These are phyloP conservation scores for Charina bottae DNA, from an alignment of 2,113 vertebrate genomes.

Conservation along the genomic window DNA sequence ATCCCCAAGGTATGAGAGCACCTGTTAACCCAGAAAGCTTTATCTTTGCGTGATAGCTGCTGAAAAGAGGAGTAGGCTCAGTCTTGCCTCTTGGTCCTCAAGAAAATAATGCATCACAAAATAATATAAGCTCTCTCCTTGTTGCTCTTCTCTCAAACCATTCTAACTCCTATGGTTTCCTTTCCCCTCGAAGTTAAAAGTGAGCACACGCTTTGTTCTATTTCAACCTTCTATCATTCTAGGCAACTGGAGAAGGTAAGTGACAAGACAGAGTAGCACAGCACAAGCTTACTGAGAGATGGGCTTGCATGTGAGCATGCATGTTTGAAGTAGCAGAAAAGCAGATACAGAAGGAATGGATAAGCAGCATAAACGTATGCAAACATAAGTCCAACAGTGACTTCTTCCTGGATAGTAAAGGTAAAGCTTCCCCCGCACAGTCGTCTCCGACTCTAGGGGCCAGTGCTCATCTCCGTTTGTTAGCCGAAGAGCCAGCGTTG, in stretches of 20 bases:
- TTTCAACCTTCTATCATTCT: background rate
- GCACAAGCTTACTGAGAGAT: background rate
- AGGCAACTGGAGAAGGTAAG: background rate
- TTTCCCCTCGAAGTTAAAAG: conserved; percentile 22
- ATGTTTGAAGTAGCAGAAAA: background rate
- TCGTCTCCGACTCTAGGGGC: too few species aligned
- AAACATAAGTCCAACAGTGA: background rate
- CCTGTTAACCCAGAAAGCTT: background rate
- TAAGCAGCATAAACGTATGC: background rate
- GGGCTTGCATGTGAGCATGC: background rate
- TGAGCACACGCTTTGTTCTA: background rate
- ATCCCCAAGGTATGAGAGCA: background rate
- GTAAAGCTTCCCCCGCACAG: too few species aligned
- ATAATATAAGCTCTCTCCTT: background rate
- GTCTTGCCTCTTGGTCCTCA: background rate
- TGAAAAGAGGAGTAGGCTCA: background rate
- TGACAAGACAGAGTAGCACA: background rate
- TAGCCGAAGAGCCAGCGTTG: too few species aligned
- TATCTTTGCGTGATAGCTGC: background rate
- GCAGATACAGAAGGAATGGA: background rate
- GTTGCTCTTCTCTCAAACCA: background rate
- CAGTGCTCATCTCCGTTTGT: too few species aligned
- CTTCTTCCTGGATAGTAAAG: background rate
- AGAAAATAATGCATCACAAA: background rate
- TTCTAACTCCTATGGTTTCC: conserved; percentile 35